A percentile compares a stretch with the other conserved stretches of the same genome.
phyloP scores from a whole-genome alignment of 1,140 invertebrate species.

The Microplitis demolitor region DNA sequence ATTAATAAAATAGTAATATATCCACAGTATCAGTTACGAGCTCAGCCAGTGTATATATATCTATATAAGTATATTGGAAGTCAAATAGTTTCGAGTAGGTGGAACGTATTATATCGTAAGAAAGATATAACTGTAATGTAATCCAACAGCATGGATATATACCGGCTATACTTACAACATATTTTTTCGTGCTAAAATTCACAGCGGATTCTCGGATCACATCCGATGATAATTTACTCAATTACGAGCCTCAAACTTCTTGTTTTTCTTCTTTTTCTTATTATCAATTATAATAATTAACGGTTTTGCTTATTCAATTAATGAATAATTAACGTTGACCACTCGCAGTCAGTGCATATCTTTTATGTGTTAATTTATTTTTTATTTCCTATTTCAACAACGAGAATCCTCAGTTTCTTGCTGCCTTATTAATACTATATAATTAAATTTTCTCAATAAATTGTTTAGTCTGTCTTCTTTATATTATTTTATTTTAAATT shows the following conservation, averaged over 20 bases:
- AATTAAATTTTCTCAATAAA: too few relatives aligned
- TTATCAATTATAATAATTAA: slow-evolving; percentile 17
- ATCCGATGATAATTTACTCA: slow-evolving; percentile 17
- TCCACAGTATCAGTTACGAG: too few relatives aligned
- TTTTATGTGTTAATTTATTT: not conserved
- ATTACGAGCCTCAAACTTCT: not conserved
- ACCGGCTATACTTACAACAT: not conserved
- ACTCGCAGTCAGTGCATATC: not conserved
- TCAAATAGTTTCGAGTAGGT: slow-evolving; percentile 7
- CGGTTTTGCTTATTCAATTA: not conserved
- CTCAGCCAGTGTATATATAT: not conserved
- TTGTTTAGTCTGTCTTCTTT: not conserved
- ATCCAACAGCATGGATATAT: not conserved
- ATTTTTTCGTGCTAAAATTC: slow-evolving; percentile 1
- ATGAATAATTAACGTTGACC: not conserved
- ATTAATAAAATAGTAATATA: too few relatives aligned
- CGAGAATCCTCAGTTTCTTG: too few relatives aligned
- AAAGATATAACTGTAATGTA: slow-evolving; percentile 14
- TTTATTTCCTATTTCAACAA: too few relatives aligned
- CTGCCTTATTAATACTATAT: too few relatives aligned
- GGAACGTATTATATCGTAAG: not conserved
- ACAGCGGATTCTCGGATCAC: slow-evolving; percentile 6
- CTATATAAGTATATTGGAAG: not conserved
- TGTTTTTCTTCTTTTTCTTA: not conserved
- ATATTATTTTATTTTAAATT: not conserved